Evolutionary conservation across 92 coral and sea anemone genomes (phyloP).

Genomic region (Ricordea florida): DNA sequence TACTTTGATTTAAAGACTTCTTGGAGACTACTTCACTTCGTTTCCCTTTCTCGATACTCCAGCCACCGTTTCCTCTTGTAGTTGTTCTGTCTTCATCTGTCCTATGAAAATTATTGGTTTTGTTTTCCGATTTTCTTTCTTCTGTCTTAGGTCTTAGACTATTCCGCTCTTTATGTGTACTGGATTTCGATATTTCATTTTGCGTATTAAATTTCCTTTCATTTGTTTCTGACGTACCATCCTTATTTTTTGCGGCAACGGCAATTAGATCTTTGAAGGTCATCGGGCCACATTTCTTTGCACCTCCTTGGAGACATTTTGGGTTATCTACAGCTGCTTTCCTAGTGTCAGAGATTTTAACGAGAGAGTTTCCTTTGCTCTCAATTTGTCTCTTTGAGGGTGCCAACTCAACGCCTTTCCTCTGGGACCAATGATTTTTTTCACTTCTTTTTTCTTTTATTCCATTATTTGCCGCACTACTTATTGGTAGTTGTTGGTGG

Average conservation of each 20-base stretch:
- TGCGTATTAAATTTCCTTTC: too few species aligned
- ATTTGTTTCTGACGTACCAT: too few species aligned
- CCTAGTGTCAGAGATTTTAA: conserved; percentile 7
- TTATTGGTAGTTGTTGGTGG: neutral
- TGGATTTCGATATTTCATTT: too few species aligned
- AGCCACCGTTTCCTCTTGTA: neutral
- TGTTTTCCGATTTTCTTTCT: neutral
- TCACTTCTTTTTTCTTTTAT: too few species aligned
- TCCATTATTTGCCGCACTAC: too few species aligned
- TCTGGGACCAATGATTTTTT: too few species aligned
- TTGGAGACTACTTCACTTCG: neutral
- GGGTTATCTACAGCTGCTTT: neutral
- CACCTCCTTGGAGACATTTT: neutral
- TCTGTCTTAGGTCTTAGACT: too few species aligned
- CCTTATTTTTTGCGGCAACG: conserved; percentile 76
- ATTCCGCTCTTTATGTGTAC: too few species aligned
- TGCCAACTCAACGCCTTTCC: too few species aligned
- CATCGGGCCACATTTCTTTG: conserved; percentile 41
- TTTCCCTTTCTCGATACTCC: neutral
- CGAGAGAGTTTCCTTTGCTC: neutral
- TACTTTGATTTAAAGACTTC: neutral
- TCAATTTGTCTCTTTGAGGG: neutral
- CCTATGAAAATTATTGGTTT: neutral
- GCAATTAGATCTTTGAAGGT: conserved; percentile 87
- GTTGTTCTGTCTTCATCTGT: neutral